Evolutionary conservation across 2,888 invertebrate species (phyloP).

Genomic region (Priocnemis perturbator): DNA sequence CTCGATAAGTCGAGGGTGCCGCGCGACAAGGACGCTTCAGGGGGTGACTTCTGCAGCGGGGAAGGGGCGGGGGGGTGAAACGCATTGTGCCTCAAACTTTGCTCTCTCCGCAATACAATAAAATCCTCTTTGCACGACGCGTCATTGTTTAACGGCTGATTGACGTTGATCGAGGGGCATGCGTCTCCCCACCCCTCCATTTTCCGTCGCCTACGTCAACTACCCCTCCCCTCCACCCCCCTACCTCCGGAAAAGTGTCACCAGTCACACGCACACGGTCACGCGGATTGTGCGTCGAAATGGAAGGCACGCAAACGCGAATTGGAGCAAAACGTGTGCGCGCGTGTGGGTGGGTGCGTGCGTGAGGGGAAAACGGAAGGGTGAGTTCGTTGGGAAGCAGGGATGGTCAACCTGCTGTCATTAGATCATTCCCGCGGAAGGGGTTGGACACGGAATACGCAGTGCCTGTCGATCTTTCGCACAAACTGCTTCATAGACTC

Average conservation of each 20-base stretch:
- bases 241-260: slow-evolving; percentile 48
- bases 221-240: slow-evolving; percentile 35
- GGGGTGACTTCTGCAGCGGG: neutral
- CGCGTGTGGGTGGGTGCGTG: no score
- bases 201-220: slow-evolving; percentile 11
- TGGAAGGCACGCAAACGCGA: neutral
- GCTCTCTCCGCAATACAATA: slow-evolving; percentile 59
- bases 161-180: slow-evolving; percentile 71
- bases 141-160: slow-evolving; percentile 73
- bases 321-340: slow-evolving; percentile 2
- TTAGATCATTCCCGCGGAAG: no score
- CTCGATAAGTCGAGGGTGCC: slow-evolving; percentile 38
- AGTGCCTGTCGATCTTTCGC: no score
- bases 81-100: slow-evolving; percentile 55
- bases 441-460: no score
- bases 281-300: neutral
- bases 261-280: slow-evolving; percentile 38
- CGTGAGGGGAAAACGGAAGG: slow-evolving; percentile 9
- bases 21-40: slow-evolving; percentile 15
- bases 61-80: slow-evolving; percentile 13
- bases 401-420: neutral
- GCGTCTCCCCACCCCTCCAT: slow-evolving; percentile 19
- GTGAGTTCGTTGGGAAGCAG: neutral
- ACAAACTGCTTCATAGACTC: no score
- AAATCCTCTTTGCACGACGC: slow-evolving; percentile 58